phyloP scores from a whole-genome alignment of 2,113 vertebrate species.

The Ia io region DNA sequence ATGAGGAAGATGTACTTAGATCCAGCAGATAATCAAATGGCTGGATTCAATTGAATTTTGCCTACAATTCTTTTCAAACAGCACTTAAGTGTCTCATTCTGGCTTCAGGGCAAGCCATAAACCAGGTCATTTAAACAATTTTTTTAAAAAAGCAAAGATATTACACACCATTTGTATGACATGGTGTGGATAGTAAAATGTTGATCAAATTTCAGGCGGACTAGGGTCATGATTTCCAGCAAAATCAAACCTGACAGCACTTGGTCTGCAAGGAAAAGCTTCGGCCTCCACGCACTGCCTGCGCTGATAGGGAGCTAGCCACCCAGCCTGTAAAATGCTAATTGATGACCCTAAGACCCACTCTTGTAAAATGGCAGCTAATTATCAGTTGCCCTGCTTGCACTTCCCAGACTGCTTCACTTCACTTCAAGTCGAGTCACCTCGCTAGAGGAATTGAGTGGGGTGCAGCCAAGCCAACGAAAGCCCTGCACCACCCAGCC shows the following conservation, averaged over 20 bases:
- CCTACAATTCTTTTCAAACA: not conserved
- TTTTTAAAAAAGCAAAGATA: not conserved
- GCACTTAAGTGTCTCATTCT: not conserved
- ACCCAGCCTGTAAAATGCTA: not conserved
- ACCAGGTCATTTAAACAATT: not conserved
- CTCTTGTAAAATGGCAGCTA: constrained; percentile 27
- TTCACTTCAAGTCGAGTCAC: constrained; percentile 47
- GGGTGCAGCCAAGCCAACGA: constrained; percentile 46
- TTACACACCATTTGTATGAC: not conserved
- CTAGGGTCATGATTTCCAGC: not conserved
- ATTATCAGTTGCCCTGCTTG: constrained; percentile 26
- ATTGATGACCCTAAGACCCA: not conserved
- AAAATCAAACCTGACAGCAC: not conserved
- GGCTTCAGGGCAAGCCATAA: not conserved
- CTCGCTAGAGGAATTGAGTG: not conserved
- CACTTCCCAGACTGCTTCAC: constrained; percentile 5
- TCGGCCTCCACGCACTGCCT: not conserved
- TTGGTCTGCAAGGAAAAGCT: not conserved
- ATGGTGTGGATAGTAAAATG: not conserved
- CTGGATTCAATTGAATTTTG: constrained; percentile 27
- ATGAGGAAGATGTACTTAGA: constrained; percentile 26
- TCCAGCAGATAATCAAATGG: constrained; percentile 42
- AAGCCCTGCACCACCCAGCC: not conserved
- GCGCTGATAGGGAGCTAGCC: not conserved
- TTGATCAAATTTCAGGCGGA: not conserved